These are phyloP conservation scores for Mechanitis messenoides DNA, from an alignment of 2,888 invertebrate species.

Conservation along the genomic window DNA sequence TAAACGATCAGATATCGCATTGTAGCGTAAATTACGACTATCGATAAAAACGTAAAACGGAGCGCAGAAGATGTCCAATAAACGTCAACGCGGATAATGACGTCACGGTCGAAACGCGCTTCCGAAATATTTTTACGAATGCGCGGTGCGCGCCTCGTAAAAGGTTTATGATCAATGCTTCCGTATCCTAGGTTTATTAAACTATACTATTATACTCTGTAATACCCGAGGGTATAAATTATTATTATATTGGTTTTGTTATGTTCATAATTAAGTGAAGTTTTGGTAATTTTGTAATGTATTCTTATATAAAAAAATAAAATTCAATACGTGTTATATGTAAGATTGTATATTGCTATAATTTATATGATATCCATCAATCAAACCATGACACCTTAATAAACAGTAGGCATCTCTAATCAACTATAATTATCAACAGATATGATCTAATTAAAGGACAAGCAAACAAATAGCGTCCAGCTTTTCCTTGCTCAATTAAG, in stretches of 20 bases:
- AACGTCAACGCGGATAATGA: constrained; percentile 39
- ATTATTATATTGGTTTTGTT: constrained; percentile 15
- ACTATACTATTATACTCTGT: constrained; percentile 37
- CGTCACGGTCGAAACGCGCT: constrained; percentile 40
- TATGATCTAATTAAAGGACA: constrained; percentile 39
- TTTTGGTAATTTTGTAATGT: not conserved
- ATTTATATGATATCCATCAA: constrained; percentile 1
- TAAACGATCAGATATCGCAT: constrained; percentile 21
- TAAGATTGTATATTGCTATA: not conserved
- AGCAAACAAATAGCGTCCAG: constrained; percentile 43
- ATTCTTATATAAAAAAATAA: no score
- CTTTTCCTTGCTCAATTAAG: constrained; percentile 61
- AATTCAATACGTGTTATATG: no score
- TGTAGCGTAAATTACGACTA: constrained; percentile 36
- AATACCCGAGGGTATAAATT: constrained; percentile 25
- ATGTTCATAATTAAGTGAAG: not conserved
- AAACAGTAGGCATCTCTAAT: constrained; percentile 11
- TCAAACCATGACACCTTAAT: not conserved
- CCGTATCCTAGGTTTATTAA: constrained; percentile 56
- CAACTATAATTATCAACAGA: constrained; percentile 19
- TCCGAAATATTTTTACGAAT: constrained; percentile 69
- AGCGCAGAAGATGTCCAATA: constrained; percentile 36
- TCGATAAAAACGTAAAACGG: constrained; percentile 44
- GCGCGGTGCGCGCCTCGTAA: constrained; percentile 61
- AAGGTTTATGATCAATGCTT: constrained; percentile 56